Evolutionary conservation across 2,797 vertebrate species (phyloP).

Genomic region (Balearica regulorum): DNA sequence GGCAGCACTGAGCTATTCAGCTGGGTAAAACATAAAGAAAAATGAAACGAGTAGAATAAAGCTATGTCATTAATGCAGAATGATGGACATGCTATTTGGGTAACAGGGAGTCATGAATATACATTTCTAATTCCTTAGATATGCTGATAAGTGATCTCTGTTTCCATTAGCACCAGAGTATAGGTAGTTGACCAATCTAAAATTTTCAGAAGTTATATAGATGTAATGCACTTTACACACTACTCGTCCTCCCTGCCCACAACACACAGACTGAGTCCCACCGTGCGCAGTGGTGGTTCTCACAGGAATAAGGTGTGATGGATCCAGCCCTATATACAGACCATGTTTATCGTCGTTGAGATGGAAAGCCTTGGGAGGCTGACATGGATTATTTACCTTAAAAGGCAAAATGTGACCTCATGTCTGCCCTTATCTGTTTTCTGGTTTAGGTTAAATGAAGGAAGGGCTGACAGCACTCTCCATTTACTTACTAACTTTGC

Average conservation of each 20-base stretch:
- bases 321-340: not conserved
- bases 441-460: not conserved
- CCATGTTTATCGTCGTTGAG: not conserved
- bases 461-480: not conserved
- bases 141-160: not conserved
- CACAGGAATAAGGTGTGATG: not conserved
- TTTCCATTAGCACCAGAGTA: not conserved
- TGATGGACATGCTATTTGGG: constrained; percentile 18
- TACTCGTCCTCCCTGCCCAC: not conserved
- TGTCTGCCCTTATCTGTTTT: not conserved
- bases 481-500: not conserved
- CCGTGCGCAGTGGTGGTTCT: not conserved
- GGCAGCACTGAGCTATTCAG: constrained; percentile 37
- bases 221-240: not conserved
- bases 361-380: not conserved
- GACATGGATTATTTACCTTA: not conserved
- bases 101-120: constrained; percentile 15
- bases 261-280: not conserved
- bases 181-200: not conserved
- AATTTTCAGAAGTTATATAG: not conserved
- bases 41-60: constrained; percentile 34
- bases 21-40: constrained; percentile 32
- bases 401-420: constrained; percentile 24
- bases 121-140: constrained; percentile 36
- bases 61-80: constrained; percentile 14